Evolutionary conservation across 2,888 invertebrate species (phyloP), one percentile per base, ranked within the genome.

Genomic region (Chorisops tibialis): DNA sequence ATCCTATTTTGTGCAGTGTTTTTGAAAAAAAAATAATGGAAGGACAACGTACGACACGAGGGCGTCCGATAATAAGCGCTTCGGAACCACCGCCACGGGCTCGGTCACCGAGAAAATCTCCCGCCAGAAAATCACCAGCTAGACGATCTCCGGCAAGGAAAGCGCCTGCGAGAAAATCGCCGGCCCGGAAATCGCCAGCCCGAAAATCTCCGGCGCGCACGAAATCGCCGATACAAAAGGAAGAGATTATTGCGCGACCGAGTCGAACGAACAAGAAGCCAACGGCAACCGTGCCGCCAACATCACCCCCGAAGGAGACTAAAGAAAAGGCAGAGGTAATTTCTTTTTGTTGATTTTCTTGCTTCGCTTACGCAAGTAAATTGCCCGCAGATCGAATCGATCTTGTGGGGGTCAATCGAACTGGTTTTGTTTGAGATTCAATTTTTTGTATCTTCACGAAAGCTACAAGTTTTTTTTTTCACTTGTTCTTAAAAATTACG

Each of bases 91-190:
- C 41, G 14, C 47, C 58, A 11, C n/a, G 38, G 37, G 22, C 47
- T 3, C 35, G 48, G 30, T 58, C 58, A 37, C 75, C 78, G 16
- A 79, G 81, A 4, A 82, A 82, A 68, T 82, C 83, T 21, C 83
- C 83, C 14, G 74, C 80, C 11, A 70, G 75, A 6, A 75, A 81
- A 63, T 82, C 82, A 9, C 81, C 82, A 3, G 77, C 78, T 64
- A 76, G 80, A 62, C 81, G 80, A 69, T 72, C 80, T 18, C 70
- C 70, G 67, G 76, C 71, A 2, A 66, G 67, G 0, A 77, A 78
- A 21, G 24, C 61, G 16, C 67, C 67, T 21, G 65, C 67, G 7
- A 45, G 64, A 2, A 62, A 54, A 39, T 54, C 52, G n/a, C 59
- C 59, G n/a, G 37, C 47, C 12, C 30, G 48, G 14, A 59, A 37